Evolutionary conservation across 1,140 invertebrate genomes (phyloP), one percentile per base, ranked within the genome.

Genomic region (Nomia melanderi): DNA sequence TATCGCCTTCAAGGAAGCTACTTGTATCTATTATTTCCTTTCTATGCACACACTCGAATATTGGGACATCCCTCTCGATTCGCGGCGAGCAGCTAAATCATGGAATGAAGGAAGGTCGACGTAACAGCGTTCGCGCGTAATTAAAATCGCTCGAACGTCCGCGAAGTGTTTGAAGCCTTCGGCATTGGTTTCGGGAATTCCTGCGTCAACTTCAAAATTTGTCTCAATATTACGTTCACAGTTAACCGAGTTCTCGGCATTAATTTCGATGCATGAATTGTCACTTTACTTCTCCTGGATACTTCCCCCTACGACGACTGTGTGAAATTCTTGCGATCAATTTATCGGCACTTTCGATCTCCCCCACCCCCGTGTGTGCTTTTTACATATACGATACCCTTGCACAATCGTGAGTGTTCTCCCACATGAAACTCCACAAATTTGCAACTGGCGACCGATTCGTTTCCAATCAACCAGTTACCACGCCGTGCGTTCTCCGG

Each of bases 251-350:
- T 44, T 57, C 50, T 33, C 9, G 65, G 4, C 36, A 53, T 75
- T 76, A 1, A 62, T 62, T 54, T 54, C 67, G n/a, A 5, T 77
- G 75, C 75, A 77, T 77, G 74, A 39, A 60, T 8, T 66, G 39
- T 69, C 47, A 50, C 27, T 66, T 6, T 73, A 27, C n/a, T 5
- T 29, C 12, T 56, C 27, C 59, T 56, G 31, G 17, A 31, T 70
- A 65, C 44, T 23, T 59, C 1, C 54, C 25, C 39, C 14, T 60
- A 5, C 31, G 8, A 63, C 9, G 33, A 41, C 1, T 69, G 17
- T 47, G 31, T 9, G 23, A 20, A 54, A 62, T 8, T 29, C 12
- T 76, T 39, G 60, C 64, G n/a, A 31, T 50, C 17, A 67, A 44
- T 47, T 47, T 41, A 36, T 36, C 29, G 17, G 25, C 64, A 75